These are phyloP conservation scores for Caerostris darwini DNA, from an alignment of 1,140 invertebrate genomes.

Conservation along the genomic window DNA sequence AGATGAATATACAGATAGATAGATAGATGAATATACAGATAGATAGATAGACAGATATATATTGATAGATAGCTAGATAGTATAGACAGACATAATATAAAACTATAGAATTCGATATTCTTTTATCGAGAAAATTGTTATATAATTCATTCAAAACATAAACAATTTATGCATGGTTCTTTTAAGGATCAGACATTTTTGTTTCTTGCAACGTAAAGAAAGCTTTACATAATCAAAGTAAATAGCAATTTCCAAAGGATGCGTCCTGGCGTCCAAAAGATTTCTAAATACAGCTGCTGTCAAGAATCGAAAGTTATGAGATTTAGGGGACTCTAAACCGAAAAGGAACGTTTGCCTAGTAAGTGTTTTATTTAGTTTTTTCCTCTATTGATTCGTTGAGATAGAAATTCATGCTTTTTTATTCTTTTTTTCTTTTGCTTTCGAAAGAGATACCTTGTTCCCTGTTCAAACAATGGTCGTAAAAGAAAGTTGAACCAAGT, in stretches of 20 bases:
- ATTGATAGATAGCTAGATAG: too few relatives aligned
- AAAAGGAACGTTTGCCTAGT: neutral
- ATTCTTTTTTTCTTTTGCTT: neutral
- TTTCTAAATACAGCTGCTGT: neutral
- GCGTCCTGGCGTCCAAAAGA: neutral
- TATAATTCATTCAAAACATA: too few relatives aligned
- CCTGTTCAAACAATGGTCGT: neutral
- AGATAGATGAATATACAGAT: too few relatives aligned
- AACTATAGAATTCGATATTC: too few relatives aligned
- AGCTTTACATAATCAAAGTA: neutral
- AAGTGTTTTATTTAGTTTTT: neutral
- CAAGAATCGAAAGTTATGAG: neutral
- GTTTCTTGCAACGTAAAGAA: neutral
- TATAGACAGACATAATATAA: too few relatives aligned
- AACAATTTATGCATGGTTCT: too few relatives aligned
- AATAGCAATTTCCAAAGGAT: neutral
- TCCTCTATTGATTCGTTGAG: neutral
- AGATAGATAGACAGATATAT: too few relatives aligned
- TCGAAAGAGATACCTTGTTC: neutral
- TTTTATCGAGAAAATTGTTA: too few relatives aligned
- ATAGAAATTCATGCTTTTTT: neutral
- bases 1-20: too few relatives aligned
- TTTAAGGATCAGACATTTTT: too few relatives aligned
- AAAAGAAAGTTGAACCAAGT: neutral
- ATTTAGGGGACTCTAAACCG: neutral